A percentile compares a stretch with the other conserved stretches of the same genome.
Conservation (phyloP, 2,888 invertebrate genomes). For the Agrenia bidenticulata region DNA sequence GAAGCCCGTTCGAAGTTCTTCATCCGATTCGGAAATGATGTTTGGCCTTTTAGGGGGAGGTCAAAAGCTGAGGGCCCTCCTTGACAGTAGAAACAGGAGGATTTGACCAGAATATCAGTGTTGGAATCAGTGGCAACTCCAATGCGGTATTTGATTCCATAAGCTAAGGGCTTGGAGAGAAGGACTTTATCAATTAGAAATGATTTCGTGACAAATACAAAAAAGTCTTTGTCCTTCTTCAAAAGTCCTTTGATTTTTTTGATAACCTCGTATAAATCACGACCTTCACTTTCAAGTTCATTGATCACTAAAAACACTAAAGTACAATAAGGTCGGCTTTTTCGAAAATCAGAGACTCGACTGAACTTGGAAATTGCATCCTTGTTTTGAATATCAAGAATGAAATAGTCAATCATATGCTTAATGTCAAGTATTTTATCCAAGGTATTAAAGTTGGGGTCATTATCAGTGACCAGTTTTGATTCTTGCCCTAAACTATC, state of each 20-base stretch:
- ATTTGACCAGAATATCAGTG: neutral
- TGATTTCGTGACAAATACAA: slow-evolving; percentile 22
- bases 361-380: no score
- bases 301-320: neutral
- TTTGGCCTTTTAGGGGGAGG: neutral
- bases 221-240: slow-evolving; percentile 36
- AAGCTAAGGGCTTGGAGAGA: slow-evolving; percentile 13
- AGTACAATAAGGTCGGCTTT: neutral
- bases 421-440: no score
- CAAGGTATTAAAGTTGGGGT: no score
- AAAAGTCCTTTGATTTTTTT: slow-evolving; percentile 1
- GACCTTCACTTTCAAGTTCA: neutral
- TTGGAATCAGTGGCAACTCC: neutral
- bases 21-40: slow-evolving; percentile 24
- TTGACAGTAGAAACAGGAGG: slow-evolving; percentile 27
- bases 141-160: slow-evolving; percentile 31
- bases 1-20: slow-evolving; percentile 29
- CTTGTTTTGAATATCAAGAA: no score
- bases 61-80: neutral
- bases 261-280: neutral
- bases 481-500: no score
- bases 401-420: no score
- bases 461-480: no score
- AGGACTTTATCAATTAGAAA: slow-evolving; percentile 20
- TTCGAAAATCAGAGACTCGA: neutral